Conservation (phyloP, 2,113 vertebrate genomes). For the Lagopus muta region DNA sequence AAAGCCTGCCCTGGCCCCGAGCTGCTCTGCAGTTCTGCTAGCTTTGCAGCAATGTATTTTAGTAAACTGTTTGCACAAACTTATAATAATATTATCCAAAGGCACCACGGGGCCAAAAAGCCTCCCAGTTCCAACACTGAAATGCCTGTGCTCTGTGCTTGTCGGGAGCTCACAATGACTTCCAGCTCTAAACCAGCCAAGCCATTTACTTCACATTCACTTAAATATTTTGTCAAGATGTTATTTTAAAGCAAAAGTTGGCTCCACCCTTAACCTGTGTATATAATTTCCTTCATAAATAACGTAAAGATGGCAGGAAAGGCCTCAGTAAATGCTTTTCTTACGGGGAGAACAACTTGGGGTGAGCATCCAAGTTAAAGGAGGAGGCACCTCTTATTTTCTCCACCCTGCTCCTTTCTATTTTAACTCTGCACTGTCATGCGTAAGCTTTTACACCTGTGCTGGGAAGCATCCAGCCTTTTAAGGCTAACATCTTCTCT, state of each 20-base stretch:
- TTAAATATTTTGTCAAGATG: constrained; percentile 29
- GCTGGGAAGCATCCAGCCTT: constrained; percentile 41
- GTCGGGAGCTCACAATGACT: neutral
- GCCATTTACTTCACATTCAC: neutral
- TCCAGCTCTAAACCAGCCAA: neutral
- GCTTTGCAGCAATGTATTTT: neutral
- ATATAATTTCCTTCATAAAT: neutral
- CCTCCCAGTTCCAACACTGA: neutral
- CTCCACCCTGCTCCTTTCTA: neutral
- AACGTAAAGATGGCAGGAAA: neutral
- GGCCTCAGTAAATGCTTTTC: neutral
- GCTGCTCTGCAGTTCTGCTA: neutral
- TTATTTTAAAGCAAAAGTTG: neutral
- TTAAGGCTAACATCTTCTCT: neutral
- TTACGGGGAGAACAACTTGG: neutral
- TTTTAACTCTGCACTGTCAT: neutral
- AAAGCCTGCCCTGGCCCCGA: neutral
- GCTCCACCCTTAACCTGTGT: neutral
- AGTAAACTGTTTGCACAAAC: constrained; percentile 47
- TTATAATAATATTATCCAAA: constrained; percentile 62
- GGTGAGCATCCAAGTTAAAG: neutral
- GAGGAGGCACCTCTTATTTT: neutral
- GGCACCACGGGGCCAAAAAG: neutral
- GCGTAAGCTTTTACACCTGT: constrained; percentile 16
- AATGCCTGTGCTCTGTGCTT: neutral